These are phyloP conservation scores for Tychaedon coryphoeus DNA, from an alignment of 2,113 vertebrate species.

Conservation along the genomic window DNA sequence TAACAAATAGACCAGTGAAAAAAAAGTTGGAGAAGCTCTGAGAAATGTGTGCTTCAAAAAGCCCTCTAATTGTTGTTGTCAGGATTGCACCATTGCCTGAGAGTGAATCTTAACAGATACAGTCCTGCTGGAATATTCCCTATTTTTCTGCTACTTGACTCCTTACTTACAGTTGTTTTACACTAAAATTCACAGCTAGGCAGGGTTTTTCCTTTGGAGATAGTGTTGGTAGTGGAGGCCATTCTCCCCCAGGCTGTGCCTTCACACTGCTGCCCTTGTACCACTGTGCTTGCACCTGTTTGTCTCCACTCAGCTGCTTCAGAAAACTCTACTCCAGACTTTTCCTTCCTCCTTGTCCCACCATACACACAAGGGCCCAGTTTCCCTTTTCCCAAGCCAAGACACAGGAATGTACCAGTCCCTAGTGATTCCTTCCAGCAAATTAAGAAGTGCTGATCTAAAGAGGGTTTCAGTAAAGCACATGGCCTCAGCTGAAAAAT, in stretches of 20 bases:
- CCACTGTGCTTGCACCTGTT: slow-evolving; percentile 10
- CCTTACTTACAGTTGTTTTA: not conserved
- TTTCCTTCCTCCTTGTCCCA: slow-evolving; percentile 29
- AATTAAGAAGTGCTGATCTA: not conserved
- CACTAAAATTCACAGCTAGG: not conserved
- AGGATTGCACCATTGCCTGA: not conserved
- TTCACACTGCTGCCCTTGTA: slow-evolving; percentile 30
- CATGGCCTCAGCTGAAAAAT: not conserved
- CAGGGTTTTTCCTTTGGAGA: not conserved
- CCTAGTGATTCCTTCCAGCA: not conserved
- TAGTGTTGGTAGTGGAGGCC: not conserved
- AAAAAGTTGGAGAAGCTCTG: not conserved
- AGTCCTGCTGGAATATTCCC: not conserved
- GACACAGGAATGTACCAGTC: slow-evolving; percentile 5
- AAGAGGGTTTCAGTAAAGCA: not conserved
- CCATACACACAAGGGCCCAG: not conserved
- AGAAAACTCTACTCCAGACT: slow-evolving; percentile 26
- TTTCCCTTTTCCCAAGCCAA: slow-evolving; percentile 2
- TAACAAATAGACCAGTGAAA: not conserved
- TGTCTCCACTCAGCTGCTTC: not conserved
- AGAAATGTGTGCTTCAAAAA: not conserved
- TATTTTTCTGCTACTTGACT: not conserved
- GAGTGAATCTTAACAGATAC: not conserved
- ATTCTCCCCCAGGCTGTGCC: not conserved
- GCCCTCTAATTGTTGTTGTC: not conserved